Evolutionary conservation across 2,888 invertebrate species (phyloP).

Genomic region (Eristalinus aeneus): DNA sequence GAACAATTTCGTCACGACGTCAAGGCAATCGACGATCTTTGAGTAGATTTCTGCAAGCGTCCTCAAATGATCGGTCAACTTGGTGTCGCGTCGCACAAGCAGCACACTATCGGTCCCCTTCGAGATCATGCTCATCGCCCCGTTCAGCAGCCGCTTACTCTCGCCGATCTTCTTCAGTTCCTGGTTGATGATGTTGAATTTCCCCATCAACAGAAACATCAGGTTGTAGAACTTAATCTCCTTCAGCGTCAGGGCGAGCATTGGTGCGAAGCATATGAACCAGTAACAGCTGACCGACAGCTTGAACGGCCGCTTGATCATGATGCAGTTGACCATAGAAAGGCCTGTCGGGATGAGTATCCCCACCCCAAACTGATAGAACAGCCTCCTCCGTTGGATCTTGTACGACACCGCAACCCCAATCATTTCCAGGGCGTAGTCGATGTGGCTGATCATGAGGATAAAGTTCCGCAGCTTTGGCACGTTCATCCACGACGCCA

Average conservation of each 20-base stretch:
- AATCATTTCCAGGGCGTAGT: conserved; percentile 55
- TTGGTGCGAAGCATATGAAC: conserved; percentile 74
- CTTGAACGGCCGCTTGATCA: conserved; percentile 63
- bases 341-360: conserved; percentile 68
- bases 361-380: conserved; percentile 63
- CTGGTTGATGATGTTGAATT: conserved; percentile 71
- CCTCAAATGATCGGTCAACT: conserved; percentile 47
- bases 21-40: conserved; percentile 68
- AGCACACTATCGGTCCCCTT: not conserved
- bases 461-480: conserved; percentile 61
- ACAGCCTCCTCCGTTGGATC: conserved; percentile 60
- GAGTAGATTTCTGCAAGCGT: conserved; percentile 71
- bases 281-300: conserved; percentile 70
- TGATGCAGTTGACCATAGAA: conserved; percentile 74
- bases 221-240: conserved; percentile 74
- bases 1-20: conserved; percentile 71
- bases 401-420: conserved; percentile 63
- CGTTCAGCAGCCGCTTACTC: not conserved
- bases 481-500: conserved; percentile 72
- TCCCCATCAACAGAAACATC: conserved; percentile 72
- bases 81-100: not conserved
- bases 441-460: conserved; percentile 69
- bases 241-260: conserved; percentile 72
- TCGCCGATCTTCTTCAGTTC: conserved; percentile 45
- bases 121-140: not conserved